phyloP scores from a whole-genome alignment of 2,888 invertebrate genomes.

The Sphaerophoria rueppellii region DNA sequence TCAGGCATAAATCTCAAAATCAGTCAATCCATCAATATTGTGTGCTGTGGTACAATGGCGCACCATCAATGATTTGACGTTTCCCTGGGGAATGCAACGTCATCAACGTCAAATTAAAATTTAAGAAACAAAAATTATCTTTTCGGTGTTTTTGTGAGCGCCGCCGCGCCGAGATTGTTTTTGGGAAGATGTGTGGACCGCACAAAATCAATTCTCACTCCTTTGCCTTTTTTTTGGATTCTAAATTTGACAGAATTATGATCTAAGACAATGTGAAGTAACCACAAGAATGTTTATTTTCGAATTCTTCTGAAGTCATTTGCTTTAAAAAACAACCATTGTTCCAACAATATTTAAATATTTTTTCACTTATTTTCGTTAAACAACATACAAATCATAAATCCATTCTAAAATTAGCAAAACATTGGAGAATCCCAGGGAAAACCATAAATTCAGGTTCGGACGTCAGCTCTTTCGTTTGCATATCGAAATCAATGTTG shows the following conservation, averaged over 20 bases:
- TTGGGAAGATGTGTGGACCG: constrained; percentile 5
- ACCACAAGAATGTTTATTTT: too few relatives aligned
- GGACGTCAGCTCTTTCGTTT: constrained; percentile 46
- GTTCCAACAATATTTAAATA: background rate
- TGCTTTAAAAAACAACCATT: background rate
- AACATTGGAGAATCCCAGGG: background rate
- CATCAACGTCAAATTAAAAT: constrained; percentile 71
- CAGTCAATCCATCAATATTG: constrained; percentile 53
- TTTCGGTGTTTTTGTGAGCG: constrained; percentile 54
- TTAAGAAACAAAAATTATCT: constrained; percentile 37
- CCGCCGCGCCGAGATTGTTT: constrained; percentile 40
- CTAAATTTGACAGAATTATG: background rate
- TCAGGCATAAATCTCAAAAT: constrained; percentile 19
- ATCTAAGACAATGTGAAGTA: too few relatives aligned
- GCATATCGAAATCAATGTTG: background rate
- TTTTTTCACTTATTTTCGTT: background rate
- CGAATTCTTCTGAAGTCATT: too few relatives aligned
- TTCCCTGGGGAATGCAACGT: constrained; percentile 55
- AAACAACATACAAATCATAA: constrained; percentile 16
- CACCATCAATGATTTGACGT: constrained; percentile 62
- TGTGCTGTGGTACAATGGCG: constrained; percentile 22
- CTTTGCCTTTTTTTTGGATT: constrained; percentile 21
- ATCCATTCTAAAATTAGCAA: constrained; percentile 31
- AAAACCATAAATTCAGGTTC: constrained; percentile 39
- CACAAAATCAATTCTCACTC: constrained; percentile 40